Evolutionary conservation across 2,888 invertebrate genomes (phyloP).

Genomic region (Trachelus tabidus): DNA sequence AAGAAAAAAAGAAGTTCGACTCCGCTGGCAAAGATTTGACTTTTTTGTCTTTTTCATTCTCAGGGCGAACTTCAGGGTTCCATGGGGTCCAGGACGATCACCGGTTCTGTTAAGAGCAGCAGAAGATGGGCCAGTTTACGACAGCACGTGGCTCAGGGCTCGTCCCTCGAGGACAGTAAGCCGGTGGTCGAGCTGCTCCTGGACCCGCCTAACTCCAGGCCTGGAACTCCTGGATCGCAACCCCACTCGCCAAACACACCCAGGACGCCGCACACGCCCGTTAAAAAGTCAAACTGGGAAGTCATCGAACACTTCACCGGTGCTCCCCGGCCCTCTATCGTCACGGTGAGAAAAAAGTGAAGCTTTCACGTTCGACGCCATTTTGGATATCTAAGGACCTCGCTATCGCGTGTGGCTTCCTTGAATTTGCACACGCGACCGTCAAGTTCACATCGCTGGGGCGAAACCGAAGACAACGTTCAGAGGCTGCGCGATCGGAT

Average conservation of each 20-base stretch:
- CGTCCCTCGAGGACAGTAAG: constrained; percentile 56
- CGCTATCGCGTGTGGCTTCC: fast-evolving
- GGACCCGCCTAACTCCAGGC: constrained; percentile 57
- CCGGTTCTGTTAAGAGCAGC: constrained; percentile 41
- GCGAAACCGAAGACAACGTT: too few relatives aligned
- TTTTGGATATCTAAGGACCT: too few relatives aligned
- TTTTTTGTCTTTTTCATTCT: constrained; percentile 24
- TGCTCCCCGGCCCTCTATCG: constrained; percentile 72
- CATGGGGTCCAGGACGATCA: constrained; percentile 48
- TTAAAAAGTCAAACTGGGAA: constrained; percentile 89
- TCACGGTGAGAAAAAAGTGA: constrained; percentile 69
- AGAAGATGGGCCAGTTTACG: constrained; percentile 69
- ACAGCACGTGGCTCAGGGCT: constrained; percentile 61
- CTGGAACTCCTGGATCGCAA: constrained; percentile 60
- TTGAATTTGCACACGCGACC: background rate
- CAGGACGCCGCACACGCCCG: constrained; percentile 70
- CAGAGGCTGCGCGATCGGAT: too few relatives aligned
- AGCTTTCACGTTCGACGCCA: too few relatives aligned
- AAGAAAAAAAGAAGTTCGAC: too few relatives aligned
- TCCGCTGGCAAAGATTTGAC: too few relatives aligned
- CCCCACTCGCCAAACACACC: constrained; percentile 66
- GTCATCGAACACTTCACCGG: constrained; percentile 88
- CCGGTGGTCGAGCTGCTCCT: constrained; percentile 64
- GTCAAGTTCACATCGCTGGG: too few relatives aligned
- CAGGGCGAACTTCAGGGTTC: constrained; percentile 60